Evolutionary conservation across 2,888 invertebrate species (phyloP), one percentile per base, ranked within the genome.

Genomic region (Diabrotica balteata): DNA sequence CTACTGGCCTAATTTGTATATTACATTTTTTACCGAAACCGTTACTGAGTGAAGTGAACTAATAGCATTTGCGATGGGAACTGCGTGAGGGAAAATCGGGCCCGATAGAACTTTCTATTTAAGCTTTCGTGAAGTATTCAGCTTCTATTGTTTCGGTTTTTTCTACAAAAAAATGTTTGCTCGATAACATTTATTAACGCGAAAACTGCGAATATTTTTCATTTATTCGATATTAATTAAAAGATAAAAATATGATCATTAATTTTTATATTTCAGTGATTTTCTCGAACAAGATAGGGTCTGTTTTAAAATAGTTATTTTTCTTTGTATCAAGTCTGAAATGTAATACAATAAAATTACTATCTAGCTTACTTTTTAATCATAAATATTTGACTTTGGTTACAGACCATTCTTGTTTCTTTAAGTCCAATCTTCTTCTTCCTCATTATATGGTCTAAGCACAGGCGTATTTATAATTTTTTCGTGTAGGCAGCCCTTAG

Each of bases 51-150:
- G 32, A 32, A 32, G 32, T 32, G 32, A 47, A 59, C 59, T 53
- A 62, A 63, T 49, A 42, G 63, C 47, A 63, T 55, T 63, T 54
- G 43, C 55, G 55, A 63, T 63, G 63, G 55, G 61, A 61, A 61
- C 61, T 61, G 52, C 61, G 61, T 61, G 61, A 61, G 61, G 61
- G 63, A 63, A 63, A 63, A 44, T 55, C 63, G 32, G 22, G 22
- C 50, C 55, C 51, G 49, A 55, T 55, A 54, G 17, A 63, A 63
- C 63, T 63, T 63, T 63, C 63, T 63, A 63, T 54, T 63, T 46
- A 50, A 63, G 63, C 50, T 63, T 63, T 63, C 63, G 55, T 63
- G 63, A 63, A 63, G 55, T 55, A 54, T 55, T 54, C 10, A 43
- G 49, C 46, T 55, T 61, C 61, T 45, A 63, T 63, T 63, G 63